Conservation (phyloP, 2,797 vertebrate species). For the Siniperca undulata region DNA sequence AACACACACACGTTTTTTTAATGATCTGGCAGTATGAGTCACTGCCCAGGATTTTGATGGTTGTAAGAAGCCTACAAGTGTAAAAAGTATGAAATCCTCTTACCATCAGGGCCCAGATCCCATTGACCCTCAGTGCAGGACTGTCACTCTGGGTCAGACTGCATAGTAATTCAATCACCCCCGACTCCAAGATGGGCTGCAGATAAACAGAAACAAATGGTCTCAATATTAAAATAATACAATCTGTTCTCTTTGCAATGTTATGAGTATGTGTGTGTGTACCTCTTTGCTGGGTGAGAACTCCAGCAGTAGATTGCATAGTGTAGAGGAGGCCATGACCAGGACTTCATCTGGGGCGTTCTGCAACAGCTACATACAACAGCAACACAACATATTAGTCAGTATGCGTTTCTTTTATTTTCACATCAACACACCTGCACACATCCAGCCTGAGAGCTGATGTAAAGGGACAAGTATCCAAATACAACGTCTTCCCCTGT, state of each 20-base stretch:
- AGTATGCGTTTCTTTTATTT: neutral
- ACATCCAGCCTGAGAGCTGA: too few relatives aligned
- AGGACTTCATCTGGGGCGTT: constrained; percentile 98
- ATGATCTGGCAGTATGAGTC: neutral
- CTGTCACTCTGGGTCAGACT: constrained; percentile 98
- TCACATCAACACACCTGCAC: neutral
- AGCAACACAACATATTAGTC: constrained; percentile 27
- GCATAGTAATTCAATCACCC: constrained; percentile 97
- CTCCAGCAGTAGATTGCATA: constrained; percentile 98
- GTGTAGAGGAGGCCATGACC: constrained; percentile 97
- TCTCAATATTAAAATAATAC: constrained; percentile 6
- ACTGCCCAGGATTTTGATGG: neutral
- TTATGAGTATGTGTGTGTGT: constrained; percentile 45
- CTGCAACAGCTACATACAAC: constrained; percentile 91
- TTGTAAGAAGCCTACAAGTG: neutral
- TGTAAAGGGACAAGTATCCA: neutral
- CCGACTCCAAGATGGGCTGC: constrained; percentile 98
- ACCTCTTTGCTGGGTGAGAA: constrained; percentile 99
- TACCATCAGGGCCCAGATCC: constrained; percentile 99
- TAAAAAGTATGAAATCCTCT: constrained; percentile 41
- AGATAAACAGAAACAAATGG: constrained; percentile 16
- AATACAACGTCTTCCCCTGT: neutral
- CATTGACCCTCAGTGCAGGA: constrained; percentile 96
- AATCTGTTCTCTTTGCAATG: neutral
- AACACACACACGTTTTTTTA: constrained; percentile 19